These are phyloP conservation scores for Eutolmus rufibarbis DNA, from an alignment of 2,888 invertebrate species.

Conservation along the genomic window DNA sequence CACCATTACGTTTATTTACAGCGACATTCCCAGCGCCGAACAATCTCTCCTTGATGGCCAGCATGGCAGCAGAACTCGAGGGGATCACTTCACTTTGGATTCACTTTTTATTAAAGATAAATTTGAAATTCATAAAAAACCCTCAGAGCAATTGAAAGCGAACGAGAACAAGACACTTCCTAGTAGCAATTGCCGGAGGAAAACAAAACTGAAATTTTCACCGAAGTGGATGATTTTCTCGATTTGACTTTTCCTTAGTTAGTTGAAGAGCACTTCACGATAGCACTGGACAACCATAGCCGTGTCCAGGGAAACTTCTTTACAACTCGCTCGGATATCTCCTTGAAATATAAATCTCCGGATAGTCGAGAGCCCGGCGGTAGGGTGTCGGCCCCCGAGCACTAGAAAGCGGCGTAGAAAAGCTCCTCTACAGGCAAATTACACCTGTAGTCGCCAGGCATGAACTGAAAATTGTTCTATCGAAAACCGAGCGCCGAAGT, in stretches of 20 bases:
- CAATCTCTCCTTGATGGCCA: conserved; percentile 9
- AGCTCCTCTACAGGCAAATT: neutral
- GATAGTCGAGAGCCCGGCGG: neutral
- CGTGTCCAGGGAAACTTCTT: neutral
- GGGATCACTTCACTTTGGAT: neutral
- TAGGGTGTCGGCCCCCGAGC: neutral
- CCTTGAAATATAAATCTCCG: neutral
- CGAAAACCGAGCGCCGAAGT: neutral
- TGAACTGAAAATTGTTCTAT: conserved; percentile 15
- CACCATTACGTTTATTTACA: conserved; percentile 26
- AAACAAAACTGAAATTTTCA: neutral
- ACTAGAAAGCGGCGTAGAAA: neutral
- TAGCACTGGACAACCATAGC: neutral
- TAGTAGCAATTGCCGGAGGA: neutral
- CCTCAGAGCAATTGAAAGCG: neutral
- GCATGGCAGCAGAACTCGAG: neutral
- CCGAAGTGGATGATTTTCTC: neutral
- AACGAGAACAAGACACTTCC: neutral
- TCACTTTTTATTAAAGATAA: conserved; percentile 1
- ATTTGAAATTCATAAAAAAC: neutral
- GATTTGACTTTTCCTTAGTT: neutral
- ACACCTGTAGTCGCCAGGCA: conserved; percentile 3
- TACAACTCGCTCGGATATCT: neutral
- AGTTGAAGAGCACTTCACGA: neutral
- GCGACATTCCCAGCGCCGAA: neutral